Percentiles rank a stretch among this genome's conserved stretches.
Evolutionary conservation across 2,797 vertebrate genomes (phyloP).

Genomic region (Gymnoscopelus microlampas): DNA sequence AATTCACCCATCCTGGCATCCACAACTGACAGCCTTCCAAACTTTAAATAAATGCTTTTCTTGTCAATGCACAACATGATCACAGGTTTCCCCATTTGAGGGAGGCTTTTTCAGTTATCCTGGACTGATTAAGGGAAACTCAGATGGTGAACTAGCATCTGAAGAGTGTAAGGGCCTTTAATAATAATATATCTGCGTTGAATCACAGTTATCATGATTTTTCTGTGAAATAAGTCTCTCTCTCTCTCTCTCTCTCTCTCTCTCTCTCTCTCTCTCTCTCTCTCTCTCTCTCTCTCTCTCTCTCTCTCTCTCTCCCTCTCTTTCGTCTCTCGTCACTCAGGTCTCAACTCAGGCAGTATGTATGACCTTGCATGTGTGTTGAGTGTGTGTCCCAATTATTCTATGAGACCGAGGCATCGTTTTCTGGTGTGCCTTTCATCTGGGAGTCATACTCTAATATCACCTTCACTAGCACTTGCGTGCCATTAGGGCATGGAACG

Average conservation of each 20-base stretch:
- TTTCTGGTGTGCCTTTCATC: constrained; percentile 74
- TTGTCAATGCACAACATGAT: neutral
- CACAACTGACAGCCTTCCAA: neutral
- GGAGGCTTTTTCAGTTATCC: neutral
- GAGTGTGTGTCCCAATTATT: constrained; percentile 29
- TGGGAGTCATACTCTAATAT: constrained; percentile 66
- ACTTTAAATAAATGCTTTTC: neutral
- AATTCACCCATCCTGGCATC: neutral
- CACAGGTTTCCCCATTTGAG: neutral
- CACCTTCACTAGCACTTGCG: constrained; percentile 71
- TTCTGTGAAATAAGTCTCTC: too few species aligned
- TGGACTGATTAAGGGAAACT: neutral
- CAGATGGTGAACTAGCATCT: constrained; percentile 1
- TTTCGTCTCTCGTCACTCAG: constrained; percentile 16
- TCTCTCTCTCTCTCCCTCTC: too few species aligned
- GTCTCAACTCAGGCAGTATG: constrained; percentile 8
- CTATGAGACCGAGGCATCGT: constrained; percentile 51
- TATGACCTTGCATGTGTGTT: constrained; percentile 40
- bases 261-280: neutral
- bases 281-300: too few species aligned
- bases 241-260: neutral
- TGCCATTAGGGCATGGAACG: constrained; percentile 32
- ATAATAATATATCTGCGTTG: too few species aligned
- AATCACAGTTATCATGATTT: too few species aligned
- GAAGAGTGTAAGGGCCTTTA: neutral